Percentiles rank a stretch among this genome's conserved stretches.
These are phyloP conservation scores for Apis mellifera DNA, from an alignment of 1,140 invertebrate species.

Conservation along the genomic window DNA sequence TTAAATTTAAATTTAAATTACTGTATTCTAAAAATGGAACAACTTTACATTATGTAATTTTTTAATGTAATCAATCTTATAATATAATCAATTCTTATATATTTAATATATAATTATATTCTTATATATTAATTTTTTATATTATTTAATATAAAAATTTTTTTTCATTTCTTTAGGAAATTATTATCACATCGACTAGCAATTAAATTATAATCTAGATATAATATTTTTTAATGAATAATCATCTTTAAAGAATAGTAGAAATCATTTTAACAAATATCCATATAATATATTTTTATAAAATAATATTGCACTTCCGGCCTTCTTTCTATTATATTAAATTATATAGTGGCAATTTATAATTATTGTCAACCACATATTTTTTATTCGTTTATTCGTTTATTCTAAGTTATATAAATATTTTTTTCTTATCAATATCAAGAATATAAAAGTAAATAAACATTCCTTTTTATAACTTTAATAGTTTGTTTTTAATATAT, in stretches of 20 bases:
- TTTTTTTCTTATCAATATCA: background rate
- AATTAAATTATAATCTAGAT: constrained; percentile 36
- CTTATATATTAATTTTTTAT: too few species aligned
- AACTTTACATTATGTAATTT: background rate
- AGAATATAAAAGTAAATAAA: background rate
- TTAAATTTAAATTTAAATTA: background rate
- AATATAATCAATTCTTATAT: too few species aligned
- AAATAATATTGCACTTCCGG: constrained; percentile 73
- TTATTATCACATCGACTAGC: constrained; percentile 40
- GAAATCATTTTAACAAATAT: background rate
- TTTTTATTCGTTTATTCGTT: background rate
- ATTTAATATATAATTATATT: too few species aligned
- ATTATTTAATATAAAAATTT: too few species aligned
- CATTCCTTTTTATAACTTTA: background rate
- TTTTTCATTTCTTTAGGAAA: background rate
- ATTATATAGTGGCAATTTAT: constrained; percentile 44
- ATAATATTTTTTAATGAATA: background rate
- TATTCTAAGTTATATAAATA: background rate
- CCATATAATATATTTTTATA: constrained; percentile 6
- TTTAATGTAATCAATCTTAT: background rate
- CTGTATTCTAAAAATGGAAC: background rate
- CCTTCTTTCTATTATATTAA: constrained; percentile 47
- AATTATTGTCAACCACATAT: background rate
- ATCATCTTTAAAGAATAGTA: background rate
- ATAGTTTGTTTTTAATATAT: background rate